Base-by-base conservation (phyloP, 2,113 vertebrate species). In the Scalopus aquaticus region DNA sequence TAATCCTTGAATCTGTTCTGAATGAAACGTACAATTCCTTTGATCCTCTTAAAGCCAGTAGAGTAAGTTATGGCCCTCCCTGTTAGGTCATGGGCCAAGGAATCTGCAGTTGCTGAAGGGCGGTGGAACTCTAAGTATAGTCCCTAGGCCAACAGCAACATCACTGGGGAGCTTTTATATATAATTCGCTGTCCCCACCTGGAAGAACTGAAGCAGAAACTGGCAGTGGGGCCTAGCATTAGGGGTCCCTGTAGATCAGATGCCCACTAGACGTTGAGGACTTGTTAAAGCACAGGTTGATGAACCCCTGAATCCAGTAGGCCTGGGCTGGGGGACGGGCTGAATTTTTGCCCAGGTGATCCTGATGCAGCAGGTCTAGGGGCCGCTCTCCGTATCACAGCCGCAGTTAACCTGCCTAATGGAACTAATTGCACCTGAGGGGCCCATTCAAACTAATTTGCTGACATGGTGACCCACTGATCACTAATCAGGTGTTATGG, bases 1-100 rank as follows among this genome's bases (percentile, higher is more conserved):
- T 94, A 94, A 60, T 62, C 46, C 84, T 73, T 90, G 87, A 95
- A 95, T 26, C 65, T 91, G 13, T 95, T 95, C 88, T 79, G 88
- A 95, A 79, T 70, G 70, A 94, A 84, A 82, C 64, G 79, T 92
- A 81, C 7, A 46, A 93, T 91, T 44, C 37, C 42, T 73, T 95
- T 86, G 64, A 94, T 92, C 39, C 46, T 72, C 76, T 69, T 87
- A 94, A 95, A 97, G 49, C 51, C 72, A 82, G 62, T 81, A 76
- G 39, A 65, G 37, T 88, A 90, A 93, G 85, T 90, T 85, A 73
- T 90, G 78, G 46, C 70, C 39, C n/a, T 10, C 3, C 85, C 84
- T 81, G 85, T 93, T 69, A 95, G 39, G 70, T 83, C 91, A 85
- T 92, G 73, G 79, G 35, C 77, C 90, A 82, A 92, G 69, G 78